Conservation (phyloP, 2,888 invertebrate genomes). For the Drosophila villosipedis region DNA sequence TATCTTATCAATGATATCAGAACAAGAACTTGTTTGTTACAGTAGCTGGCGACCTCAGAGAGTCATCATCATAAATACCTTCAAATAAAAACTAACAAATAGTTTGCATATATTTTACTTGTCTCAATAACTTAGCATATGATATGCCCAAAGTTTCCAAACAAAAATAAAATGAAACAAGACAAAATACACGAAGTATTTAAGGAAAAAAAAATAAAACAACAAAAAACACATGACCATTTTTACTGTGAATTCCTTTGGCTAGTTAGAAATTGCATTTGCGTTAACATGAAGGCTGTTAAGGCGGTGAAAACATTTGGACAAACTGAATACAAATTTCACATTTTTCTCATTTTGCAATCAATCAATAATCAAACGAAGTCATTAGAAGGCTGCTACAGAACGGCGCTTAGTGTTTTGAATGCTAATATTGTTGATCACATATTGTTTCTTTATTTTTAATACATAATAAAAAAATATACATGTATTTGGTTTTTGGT, state of each 20-base stretch:
- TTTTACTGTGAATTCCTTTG: constrained; percentile 2
- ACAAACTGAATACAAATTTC: constrained; percentile 59
- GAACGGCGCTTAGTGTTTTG: constrained; percentile 27
- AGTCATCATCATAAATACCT: constrained; percentile 17
- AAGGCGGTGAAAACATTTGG: constrained; percentile 39
- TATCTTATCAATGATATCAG: constrained; percentile 69
- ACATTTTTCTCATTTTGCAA: constrained; percentile 42
- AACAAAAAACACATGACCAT: not conserved
- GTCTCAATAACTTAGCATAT: constrained; percentile 12
- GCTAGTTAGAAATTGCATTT: constrained; percentile 8
- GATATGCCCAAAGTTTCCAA: constrained; percentile 2
- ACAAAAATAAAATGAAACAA: constrained; percentile 17
- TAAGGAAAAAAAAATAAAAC: not conserved
- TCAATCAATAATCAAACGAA: constrained; percentile 61
- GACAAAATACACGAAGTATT: constrained; percentile 21
- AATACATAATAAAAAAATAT: not conserved
- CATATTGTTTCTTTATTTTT: not conserved
- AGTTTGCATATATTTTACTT: constrained; percentile 55
- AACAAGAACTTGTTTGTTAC: constrained; percentile 61
- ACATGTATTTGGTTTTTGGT: constrained; percentile 6
- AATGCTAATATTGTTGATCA: constrained; percentile 27
- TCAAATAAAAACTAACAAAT: constrained; percentile 40
- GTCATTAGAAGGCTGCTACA: constrained; percentile 34
- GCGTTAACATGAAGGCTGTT: constrained; percentile 37
- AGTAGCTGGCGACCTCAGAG: constrained; percentile 24